phyloP scores from a whole-genome alignment of 2,113 vertebrate species.

The Melanotaenia duboulayi region DNA sequence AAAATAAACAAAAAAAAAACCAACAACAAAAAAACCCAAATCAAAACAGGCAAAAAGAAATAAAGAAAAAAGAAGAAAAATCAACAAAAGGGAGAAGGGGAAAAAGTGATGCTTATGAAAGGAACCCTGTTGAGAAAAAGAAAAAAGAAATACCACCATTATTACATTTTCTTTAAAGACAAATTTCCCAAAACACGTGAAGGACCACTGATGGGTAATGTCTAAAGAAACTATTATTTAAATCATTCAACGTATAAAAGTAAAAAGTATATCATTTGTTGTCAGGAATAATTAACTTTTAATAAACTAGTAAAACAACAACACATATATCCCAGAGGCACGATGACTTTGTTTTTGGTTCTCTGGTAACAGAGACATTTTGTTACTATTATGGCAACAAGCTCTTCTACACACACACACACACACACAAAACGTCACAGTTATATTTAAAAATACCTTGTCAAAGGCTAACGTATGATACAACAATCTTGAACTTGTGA shows the following conservation, averaged over 20 bases:
- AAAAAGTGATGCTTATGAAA: slow-evolving; percentile 30
- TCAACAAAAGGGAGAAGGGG: slow-evolving; percentile 55
- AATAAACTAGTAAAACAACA: background rate
- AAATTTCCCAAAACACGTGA: background rate
- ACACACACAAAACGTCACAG: slow-evolving; percentile 39
- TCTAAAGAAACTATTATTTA: background rate
- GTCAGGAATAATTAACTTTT: background rate
- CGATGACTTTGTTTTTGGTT: slow-evolving; percentile 18
- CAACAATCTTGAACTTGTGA: slow-evolving; percentile 34
- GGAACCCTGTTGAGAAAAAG: slow-evolving; percentile 74
- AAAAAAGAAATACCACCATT: slow-evolving; percentile 13
- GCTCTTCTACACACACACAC: slow-evolving; percentile 43
- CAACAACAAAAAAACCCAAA: slow-evolving; percentile 67
- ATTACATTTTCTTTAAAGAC: background rate
- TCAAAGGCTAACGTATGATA: slow-evolving; percentile 29
- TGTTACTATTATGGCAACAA: slow-evolving; percentile 76
- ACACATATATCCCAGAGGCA: slow-evolving; percentile 31
- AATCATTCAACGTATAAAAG: background rate
- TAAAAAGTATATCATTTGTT: background rate
- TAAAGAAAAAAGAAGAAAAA: slow-evolving; percentile 47
- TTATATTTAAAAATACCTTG: slow-evolving; percentile 72
- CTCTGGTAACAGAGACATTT: slow-evolving; percentile 48
- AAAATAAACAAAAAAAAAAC: slow-evolving; percentile 59
- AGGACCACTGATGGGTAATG: background rate
- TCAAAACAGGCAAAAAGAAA: background rate